Base-by-base conservation (phyloP, 2,797 vertebrate genomes). In the Rhinogobio ventralis region DNA sequence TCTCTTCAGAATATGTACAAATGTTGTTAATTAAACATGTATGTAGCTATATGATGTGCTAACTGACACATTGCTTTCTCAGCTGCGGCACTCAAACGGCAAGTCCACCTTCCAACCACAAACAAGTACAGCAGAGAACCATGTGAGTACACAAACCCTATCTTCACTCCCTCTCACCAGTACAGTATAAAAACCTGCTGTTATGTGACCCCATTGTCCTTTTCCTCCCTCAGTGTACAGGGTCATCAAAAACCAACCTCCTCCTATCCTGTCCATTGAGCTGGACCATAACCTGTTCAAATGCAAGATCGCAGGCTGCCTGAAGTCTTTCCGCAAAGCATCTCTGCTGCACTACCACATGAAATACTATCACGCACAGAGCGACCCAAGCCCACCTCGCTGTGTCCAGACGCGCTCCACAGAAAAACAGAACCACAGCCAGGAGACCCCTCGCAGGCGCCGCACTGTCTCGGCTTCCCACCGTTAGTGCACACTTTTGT, bases 341-440 rank as follows among this genome's bases (percentile, higher is more conserved):
- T 97, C 97, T 90, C 93, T 99, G 85, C 93, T 99, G 89, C 96
- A 99, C 93, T 98, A 98, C 94, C 98, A 99, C 92, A 97, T 98
- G 95, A 99, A 99, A 90, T 99, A 99, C 92, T 99, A 99, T 92
- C 98, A 99, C 88, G 96, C 95, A 1, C 96, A 97, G 88, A 94
- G 95, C 83, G 96, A 96, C 73, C 95, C 95, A 86, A 93, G 85
- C 86, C 90, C 94, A 89, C 85, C 94, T 90, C 94, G 94, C 87
- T 94, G 94, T 87, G 93, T 96, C 89, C 96, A 95, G 83, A 95
- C 95, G 17, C 94, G 96, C 91, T 91, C 94, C 87, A 94, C 95
- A 76, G 95, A 96, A 87, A 95, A 93, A 86, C 90, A 87, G 79
- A 92, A 90, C 86, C 92, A 86, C 86, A 91, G 86, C 89, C 95